A percentile compares a stretch with the other conserved stretches of the same genome.
phyloP scores from a whole-genome alignment of 1,140 invertebrate genomes.

The Scylla paramamosain region DNA sequence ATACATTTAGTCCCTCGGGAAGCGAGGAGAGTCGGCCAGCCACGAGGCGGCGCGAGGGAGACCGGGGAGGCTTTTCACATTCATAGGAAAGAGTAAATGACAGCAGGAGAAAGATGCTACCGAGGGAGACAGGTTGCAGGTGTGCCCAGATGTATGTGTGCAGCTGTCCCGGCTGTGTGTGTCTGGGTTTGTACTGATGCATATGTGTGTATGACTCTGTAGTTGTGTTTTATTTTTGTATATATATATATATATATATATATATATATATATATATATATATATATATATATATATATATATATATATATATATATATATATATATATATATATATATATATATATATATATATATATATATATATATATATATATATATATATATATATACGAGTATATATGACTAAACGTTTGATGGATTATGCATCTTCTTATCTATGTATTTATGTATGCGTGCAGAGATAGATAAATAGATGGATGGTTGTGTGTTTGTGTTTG shows the following conservation, averaged over 20 bases:
- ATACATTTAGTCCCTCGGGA: constrained; percentile 7
- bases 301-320: too few species aligned
- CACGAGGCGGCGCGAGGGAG: not conserved
- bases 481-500: constrained; percentile 33
- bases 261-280: too few species aligned
- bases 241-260: too few species aligned
- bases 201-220: not conserved
- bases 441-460: constrained; percentile 48
- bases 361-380: too few species aligned
- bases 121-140: not conserved
- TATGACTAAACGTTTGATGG: not conserved
- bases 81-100: constrained; percentile 1
- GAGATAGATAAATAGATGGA: constrained; percentile 29
- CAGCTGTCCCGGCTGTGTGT: not conserved
- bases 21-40: not conserved
- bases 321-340: too few species aligned
- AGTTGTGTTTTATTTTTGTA: not conserved
- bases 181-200: not conserved
- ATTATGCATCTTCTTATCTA: constrained; percentile 28
- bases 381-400: too few species aligned
- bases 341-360: too few species aligned
- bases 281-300: too few species aligned
- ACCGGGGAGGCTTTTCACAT: not conserved
- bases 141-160: not conserved
- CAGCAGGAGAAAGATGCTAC: constrained; percentile 23